Conservation (phyloP, 2,888 invertebrate species). For the Hyppa rectilinea region DNA sequence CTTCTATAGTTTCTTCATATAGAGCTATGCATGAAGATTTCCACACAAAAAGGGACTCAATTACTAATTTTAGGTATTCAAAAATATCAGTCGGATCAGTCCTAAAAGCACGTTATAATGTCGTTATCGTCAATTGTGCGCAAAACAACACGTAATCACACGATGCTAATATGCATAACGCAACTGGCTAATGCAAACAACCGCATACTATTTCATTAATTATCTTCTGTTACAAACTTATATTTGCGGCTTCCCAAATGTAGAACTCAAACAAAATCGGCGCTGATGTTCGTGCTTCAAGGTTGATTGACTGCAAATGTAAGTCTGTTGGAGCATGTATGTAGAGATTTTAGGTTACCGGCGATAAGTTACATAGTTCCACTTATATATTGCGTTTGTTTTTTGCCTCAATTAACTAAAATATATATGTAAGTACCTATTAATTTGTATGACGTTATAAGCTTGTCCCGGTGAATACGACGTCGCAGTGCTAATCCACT, state of each 20-base stretch:
- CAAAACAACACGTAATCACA: constrained; percentile 33
- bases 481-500: not conserved
- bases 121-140: constrained; percentile 47
- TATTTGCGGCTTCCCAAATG: constrained; percentile 18
- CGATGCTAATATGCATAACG: constrained; percentile 33
- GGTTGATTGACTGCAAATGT: constrained; percentile 1
- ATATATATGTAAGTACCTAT: constrained; percentile 1
- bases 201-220: constrained; percentile 53
- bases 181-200: constrained; percentile 51
- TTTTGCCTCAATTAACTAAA: constrained; percentile 28
- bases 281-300: not conserved
- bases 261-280: constrained; percentile 21
- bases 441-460: constrained; percentile 5
- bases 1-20: not conserved
- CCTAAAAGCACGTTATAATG: constrained; percentile 8
- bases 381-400: constrained; percentile 15
- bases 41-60: not conserved
- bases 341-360: constrained; percentile 29
- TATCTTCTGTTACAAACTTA: constrained; percentile 43
- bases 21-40: not conserved
- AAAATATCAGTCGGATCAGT: not conserved
- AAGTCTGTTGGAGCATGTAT: constrained; percentile 20
- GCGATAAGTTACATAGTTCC: constrained; percentile 24
- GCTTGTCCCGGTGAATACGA: not conserved
- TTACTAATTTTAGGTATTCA: not conserved